These are phyloP conservation scores for Ellobium chinense DNA, from an alignment of 2,888 invertebrate species.

Conservation along the genomic window DNA sequence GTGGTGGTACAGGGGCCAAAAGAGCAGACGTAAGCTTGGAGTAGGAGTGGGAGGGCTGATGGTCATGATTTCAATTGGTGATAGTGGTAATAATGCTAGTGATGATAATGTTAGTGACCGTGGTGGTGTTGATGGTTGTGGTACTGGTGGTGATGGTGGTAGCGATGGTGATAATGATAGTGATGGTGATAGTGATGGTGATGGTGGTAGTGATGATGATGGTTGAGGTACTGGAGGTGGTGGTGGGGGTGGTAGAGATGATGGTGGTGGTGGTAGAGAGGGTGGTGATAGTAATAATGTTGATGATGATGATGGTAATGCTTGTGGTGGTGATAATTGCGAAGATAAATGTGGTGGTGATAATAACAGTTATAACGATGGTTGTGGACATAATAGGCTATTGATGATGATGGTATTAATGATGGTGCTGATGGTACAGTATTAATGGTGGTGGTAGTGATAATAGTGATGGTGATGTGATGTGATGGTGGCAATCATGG, in stretches of 20 bases:
- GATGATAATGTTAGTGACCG: background rate
- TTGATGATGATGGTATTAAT: too few relatives aligned
- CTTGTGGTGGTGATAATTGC: background rate
- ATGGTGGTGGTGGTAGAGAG: conserved; percentile 26
- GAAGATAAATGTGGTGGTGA: background rate
- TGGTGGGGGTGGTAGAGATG: conserved; percentile 26
- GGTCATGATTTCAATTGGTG: too few relatives aligned
- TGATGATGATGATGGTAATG: conserved; percentile 26
- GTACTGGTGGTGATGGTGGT: background rate
- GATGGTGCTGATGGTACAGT: too few relatives aligned
- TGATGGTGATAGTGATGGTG: background rate
- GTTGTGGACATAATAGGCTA: too few relatives aligned
- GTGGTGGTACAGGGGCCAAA: too few relatives aligned
- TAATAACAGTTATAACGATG: too few relatives aligned
- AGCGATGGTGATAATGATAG: background rate
- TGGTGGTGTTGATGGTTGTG: background rate
- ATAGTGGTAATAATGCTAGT: background rate
- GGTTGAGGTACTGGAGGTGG: conserved; percentile 21
- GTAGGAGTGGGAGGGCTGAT: too few relatives aligned
- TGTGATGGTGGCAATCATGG: too few relatives aligned
- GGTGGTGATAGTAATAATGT: conserved; percentile 23
- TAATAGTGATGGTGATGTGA: too few relatives aligned
- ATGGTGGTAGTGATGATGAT: conserved; percentile 25
- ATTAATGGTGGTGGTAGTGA: too few relatives aligned
- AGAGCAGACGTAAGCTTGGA: too few relatives aligned